phyloP scores from a whole-genome alignment of 37 sponge, comb jelly and placozoan genomes.

The Corticium candelabrum region DNA sequence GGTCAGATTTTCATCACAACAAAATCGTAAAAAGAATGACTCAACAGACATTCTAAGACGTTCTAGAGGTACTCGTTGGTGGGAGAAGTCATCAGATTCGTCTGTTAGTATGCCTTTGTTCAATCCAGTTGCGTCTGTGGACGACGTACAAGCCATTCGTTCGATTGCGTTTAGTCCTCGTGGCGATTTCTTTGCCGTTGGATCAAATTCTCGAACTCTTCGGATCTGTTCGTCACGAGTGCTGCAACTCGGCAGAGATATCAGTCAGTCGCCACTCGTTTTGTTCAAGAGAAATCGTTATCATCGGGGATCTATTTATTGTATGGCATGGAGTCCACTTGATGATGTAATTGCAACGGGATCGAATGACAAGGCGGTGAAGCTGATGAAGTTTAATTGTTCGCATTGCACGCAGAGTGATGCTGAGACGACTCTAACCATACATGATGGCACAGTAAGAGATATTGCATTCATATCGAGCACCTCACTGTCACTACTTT shows the following conservation, averaged over 20 bases:
- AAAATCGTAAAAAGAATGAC: too few relatives aligned
- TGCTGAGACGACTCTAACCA: background rate
- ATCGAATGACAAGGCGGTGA: slow-evolving; percentile 72
- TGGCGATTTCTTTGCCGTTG: slow-evolving; percentile 70
- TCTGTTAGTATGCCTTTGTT: background rate
- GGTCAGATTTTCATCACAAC: too few relatives aligned
- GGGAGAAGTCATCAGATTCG: too few relatives aligned
- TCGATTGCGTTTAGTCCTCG: slow-evolving; percentile 54
- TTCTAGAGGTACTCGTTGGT: too few relatives aligned
- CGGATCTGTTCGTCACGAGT: slow-evolving; percentile 53
- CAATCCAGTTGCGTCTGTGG: background rate
- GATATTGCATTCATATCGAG: slow-evolving; percentile 51
- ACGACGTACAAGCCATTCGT: slow-evolving; percentile 45
- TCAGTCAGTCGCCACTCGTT: background rate
- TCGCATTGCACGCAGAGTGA: background rate
- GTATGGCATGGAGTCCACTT: slow-evolving; percentile 65
- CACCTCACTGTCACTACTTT: slow-evolving; percentile 43
- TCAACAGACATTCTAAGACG: too few relatives aligned
- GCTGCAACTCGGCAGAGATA: too few relatives aligned
- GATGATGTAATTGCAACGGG: slow-evolving; percentile 74
- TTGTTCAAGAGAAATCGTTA: slow-evolving; percentile 38
- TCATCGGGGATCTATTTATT: slow-evolving; percentile 89
- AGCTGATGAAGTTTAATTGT: slow-evolving; percentile 24
- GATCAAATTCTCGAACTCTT: slow-evolving; percentile 81
- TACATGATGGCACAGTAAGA: slow-evolving; percentile 53